Evolutionary conservation across 2,113 vertebrate species (phyloP).

Genomic region (Brachirus orientalis): DNA sequence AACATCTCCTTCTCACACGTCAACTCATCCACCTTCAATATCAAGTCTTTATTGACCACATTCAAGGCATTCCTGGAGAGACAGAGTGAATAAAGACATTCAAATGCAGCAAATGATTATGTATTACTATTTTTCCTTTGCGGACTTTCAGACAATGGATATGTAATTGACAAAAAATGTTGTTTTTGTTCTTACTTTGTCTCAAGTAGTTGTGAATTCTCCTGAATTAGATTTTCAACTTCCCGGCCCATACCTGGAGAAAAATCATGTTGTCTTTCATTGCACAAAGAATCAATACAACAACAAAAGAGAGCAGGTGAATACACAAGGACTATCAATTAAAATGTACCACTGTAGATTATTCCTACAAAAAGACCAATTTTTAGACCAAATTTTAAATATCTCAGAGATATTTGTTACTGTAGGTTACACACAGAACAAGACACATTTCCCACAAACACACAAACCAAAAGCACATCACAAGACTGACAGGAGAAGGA

Average conservation of each 20-base stretch:
- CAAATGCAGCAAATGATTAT: background rate
- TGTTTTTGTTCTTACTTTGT: conserved; percentile 89
- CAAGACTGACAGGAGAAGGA: conserved; percentile 64
- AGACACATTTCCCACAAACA: conserved; percentile 20
- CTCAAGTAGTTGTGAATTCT: conserved; percentile 97
- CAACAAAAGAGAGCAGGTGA: conserved; percentile 10
- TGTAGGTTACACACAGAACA: conserved; percentile 15
- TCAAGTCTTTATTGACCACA: conserved; percentile 98
- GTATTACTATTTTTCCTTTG: background rate
- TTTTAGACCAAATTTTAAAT: conserved; percentile 36
- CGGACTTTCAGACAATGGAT: background rate
- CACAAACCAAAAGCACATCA: conserved; percentile 53
- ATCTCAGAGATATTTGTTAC: conserved; percentile 46
- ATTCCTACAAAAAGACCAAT: conserved; percentile 5
- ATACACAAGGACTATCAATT: conserved; percentile 42
- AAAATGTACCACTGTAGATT: conserved; percentile 13
- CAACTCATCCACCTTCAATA: conserved; percentile 94
- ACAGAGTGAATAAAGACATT: background rate
- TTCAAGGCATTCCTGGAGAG: conserved; percentile 94
- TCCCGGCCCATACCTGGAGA: conserved; percentile 96
- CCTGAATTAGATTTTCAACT: conserved; percentile 96
- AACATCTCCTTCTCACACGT: conserved; percentile 94
- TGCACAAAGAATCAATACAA: background rate
- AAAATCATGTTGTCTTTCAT: conserved; percentile 16
- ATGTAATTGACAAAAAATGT: background rate